Conservation (phyloP, 1,140 invertebrate species). For the Aphaenogaster floridana region DNA sequence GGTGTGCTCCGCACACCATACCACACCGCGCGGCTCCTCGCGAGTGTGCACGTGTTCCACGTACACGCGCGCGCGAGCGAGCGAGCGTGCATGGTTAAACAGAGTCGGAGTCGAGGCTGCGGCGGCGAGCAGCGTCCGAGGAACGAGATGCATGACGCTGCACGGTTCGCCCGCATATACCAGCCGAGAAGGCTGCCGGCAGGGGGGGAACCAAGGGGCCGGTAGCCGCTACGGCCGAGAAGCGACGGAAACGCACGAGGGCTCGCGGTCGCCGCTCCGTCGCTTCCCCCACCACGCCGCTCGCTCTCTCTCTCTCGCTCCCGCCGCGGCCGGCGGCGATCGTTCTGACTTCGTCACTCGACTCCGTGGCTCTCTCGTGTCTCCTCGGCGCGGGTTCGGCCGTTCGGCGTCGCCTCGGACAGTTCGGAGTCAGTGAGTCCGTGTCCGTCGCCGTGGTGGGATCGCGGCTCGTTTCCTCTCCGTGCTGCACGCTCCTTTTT, state of each 20-base stretch:
- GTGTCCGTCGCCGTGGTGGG: conserved; percentile 66
- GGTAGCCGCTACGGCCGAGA: not conserved
- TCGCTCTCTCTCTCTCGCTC: not conserved
- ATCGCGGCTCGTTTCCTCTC: not conserved
- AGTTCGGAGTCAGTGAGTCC: conserved; percentile 74
- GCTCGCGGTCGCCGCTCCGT: conserved; percentile 21
- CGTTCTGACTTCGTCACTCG: not conserved
- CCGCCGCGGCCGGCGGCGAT: not conserved
- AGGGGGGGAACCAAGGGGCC: conserved; percentile 2
- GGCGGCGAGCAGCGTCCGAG: not conserved
- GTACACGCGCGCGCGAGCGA: conserved; percentile 23
- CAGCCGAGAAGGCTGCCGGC: not conserved
- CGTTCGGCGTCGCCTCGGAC: conserved; percentile 38
- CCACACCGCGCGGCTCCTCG: conserved; percentile 13
- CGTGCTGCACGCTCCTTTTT: conserved; percentile 53
- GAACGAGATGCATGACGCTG: conserved; percentile 45
- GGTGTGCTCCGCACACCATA: conserved; percentile 3
- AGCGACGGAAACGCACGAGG: conserved; percentile 39
- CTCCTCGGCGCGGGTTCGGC: conserved; percentile 50
- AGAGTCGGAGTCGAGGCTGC: conserved; percentile 1
- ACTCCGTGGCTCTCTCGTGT: conserved; percentile 53
- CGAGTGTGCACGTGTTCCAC: conserved; percentile 29
- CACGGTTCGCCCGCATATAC: conserved; percentile 31
- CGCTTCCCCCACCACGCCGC: not conserved
- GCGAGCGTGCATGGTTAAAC: conserved; percentile 20